Evolutionary conservation across 1,140 invertebrate genomes (phyloP), one percentile per base, ranked within the genome.

Genomic region (Caenorhabditis briggsae): DNA sequence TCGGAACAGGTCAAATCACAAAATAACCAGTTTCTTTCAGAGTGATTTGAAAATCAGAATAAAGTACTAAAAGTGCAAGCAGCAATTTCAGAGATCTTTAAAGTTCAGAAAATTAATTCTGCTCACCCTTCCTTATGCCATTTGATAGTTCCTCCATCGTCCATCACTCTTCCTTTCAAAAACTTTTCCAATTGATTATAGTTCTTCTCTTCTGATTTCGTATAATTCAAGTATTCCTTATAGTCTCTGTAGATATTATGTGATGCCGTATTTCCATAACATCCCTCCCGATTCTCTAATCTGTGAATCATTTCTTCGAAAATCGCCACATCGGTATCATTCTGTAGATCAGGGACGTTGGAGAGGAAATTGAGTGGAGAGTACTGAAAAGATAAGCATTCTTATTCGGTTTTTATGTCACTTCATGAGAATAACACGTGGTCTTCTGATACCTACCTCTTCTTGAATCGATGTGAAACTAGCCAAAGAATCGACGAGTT

Each of bases 331-430:
- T 90, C 82, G 14, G 43, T 74, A 2, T 64, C 23, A 56, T 91
- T 82, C 20, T 56, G 20, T 33, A 88, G 84, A 70, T 89, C 78
- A 84, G 91, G 90, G 2, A 89, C 85, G 6, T 82, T 61, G 48
- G 92, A 87, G 74, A 91, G 89, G 53, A 91, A 90, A 61, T 89
- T 88, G 5, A 92, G 33, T 65, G 90, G 91, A 14, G 84, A 55
- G 64, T 91, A 90, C 90, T 90, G 20, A 84, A 90, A 88, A 33
- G 64, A 83, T 25, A 84, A 0, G 6, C n/a, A 46, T 58, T n/a
- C n/a, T n/a, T n/a, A n/a, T n/a, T n/a, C n/a, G n/a, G n/a, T n/a
- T n/a, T n/a, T n/a, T n/a, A n/a, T n/a, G n/a, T n/a, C n/a, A n/a
- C n/a, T n/a, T 70, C 23, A 20, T 84, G 41, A 65, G 25, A 87